Percentiles rank a stretch among this genome's conserved stretches.
phyloP scores from a whole-genome alignment of 2,797 vertebrate genomes.

The Leptodactylus fallax region DNA sequence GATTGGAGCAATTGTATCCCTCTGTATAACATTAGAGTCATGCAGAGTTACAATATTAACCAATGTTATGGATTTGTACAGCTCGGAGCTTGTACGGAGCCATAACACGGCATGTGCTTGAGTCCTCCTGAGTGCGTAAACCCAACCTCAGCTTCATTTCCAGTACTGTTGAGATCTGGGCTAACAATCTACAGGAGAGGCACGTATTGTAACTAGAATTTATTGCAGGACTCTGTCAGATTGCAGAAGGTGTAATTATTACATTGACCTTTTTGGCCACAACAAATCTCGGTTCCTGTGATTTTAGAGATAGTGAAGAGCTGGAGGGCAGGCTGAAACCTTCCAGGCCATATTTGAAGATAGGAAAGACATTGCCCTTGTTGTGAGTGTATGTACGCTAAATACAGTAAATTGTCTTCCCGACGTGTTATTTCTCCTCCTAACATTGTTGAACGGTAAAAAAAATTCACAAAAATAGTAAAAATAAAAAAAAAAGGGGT shows the following conservation, averaged over 20 bases:
- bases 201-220: not conserved
- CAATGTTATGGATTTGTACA: no score
- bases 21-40: no score
- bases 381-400: not conserved
- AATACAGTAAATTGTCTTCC: not conserved
- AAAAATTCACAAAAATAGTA: not conserved
- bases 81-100: not conserved
- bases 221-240: slow-evolving; percentile 11
- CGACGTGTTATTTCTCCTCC: not conserved
- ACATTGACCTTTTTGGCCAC: slow-evolving; percentile 26
- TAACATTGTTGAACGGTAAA: not conserved
- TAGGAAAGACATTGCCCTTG: not conserved
- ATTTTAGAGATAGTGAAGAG: slow-evolving; percentile 10
- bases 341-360: not conserved
- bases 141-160: not conserved
- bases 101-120: no score
- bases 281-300: not conserved
- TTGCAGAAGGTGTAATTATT: slow-evolving; percentile 15
- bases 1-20: no score
- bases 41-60: no score
- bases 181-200: not conserved
- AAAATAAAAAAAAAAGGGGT: not conserved
- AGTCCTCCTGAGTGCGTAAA: not conserved
- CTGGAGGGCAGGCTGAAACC: not conserved
- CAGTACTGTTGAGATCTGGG: not conserved